Evolutionary conservation across 2,113 vertebrate species (phyloP).

Genomic region (Cynocephalus volans): DNA sequence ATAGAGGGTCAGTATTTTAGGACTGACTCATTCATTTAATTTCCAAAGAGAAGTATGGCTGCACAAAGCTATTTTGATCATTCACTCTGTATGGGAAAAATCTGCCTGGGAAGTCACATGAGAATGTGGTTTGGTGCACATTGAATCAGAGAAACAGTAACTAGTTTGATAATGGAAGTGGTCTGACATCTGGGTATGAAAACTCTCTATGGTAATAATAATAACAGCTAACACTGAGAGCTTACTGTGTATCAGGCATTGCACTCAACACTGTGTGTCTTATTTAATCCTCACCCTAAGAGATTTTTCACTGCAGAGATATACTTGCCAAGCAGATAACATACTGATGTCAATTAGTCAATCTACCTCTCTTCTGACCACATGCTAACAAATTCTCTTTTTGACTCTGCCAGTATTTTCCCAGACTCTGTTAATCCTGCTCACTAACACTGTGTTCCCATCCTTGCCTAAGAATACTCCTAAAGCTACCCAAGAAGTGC

Average conservation of each 20-base stretch:
- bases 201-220: conserved; percentile 22
- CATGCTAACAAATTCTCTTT: background rate
- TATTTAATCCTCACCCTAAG: conserved; percentile 57
- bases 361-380: background rate
- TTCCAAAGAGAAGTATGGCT: conserved; percentile 49
- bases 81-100: background rate
- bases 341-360: conserved; percentile 31
- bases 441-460: background rate
- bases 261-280: conserved; percentile 43
- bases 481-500: background rate
- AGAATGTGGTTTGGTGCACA: background rate
- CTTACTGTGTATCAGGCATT: background rate
- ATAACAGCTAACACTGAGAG: conserved; percentile 32
- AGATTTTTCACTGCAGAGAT: conserved; percentile 7
- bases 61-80: background rate
- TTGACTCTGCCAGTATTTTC: background rate
- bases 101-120: background rate
- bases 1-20: background rate
- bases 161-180: conserved; percentile 52
- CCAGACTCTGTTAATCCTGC: background rate
- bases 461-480: background rate
- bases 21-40: background rate
- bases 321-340: conserved; percentile 54
- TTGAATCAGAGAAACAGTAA: conserved; percentile 32
- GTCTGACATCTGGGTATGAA: conserved; percentile 42